Evolutionary conservation across 1,140 invertebrate genomes (phyloP).

Genomic region (Zophobas atratus): DNA sequence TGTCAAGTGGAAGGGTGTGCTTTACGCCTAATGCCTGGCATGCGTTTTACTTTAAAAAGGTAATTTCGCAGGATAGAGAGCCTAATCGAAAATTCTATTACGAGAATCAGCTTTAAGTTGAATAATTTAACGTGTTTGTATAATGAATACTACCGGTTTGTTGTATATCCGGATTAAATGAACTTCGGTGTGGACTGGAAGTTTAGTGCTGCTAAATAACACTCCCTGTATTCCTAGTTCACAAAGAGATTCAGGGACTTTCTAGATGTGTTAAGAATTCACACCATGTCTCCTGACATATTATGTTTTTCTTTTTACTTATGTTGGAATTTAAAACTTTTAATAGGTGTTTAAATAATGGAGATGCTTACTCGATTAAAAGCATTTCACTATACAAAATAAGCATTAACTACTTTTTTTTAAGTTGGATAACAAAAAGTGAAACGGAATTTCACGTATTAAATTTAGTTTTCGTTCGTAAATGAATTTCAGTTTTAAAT

Average conservation of each 20-base stretch:
- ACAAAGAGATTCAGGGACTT: constrained; percentile 10
- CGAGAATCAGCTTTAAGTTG: constrained; percentile 51
- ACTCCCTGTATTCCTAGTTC: constrained; percentile 8
- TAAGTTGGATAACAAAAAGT: no score
- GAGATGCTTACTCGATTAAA: no score
- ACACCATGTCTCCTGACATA: no score
- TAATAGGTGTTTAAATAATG: no score
- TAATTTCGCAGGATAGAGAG: constrained; percentile 49
- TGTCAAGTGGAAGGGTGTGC: constrained; percentile 13
- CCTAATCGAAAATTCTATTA: constrained; percentile 56
- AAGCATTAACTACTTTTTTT: no score
- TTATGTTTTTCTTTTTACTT: no score
- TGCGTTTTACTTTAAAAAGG: constrained; percentile 50
- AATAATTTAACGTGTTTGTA: constrained; percentile 52
- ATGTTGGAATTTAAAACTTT: no score
- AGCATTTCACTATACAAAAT: no score
- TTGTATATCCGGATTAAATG: constrained; percentile 53
- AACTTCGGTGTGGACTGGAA: constrained; percentile 50
- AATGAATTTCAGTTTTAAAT: no score
- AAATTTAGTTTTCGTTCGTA: no score
- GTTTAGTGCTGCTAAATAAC: constrained; percentile 42
- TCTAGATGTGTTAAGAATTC: neutral
- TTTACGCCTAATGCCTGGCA: constrained; percentile 37
- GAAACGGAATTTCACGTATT: no score
- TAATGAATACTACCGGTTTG: constrained; percentile 52